Evolutionary conservation across 2,797 vertebrate genomes (phyloP).

Genomic region (Arremon brunneinucha): DNA sequence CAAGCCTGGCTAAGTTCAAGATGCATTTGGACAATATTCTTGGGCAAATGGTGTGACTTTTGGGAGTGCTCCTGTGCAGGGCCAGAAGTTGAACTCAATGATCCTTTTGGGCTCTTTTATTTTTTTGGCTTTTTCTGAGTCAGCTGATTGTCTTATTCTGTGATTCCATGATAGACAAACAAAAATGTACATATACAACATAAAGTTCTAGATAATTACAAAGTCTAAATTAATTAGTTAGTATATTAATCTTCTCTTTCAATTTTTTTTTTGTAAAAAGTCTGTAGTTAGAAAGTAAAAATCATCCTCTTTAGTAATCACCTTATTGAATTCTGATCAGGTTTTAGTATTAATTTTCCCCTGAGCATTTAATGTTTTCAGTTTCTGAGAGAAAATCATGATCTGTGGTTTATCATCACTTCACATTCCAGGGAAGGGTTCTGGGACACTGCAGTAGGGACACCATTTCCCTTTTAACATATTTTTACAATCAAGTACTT

Average conservation of each 20-base stretch:
- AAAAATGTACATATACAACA: not conserved
- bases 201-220: not conserved
- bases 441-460: not conserved
- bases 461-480: not conserved
- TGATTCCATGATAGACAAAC: not conserved
- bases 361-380: not conserved
- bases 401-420: not conserved
- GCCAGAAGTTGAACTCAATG: not conserved
- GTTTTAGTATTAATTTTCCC: too few species aligned
- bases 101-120: not conserved
- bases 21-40: accelerated
- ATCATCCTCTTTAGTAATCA: not conserved
- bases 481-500: not conserved
- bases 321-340: not conserved
- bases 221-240: not conserved
- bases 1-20: not conserved
- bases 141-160: not conserved
- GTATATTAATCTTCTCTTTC: not conserved
- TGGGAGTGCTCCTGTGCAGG: not conserved
- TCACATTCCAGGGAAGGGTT: not conserved
- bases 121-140: not conserved
- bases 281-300: not conserved
- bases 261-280: not conserved
- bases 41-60: not conserved
- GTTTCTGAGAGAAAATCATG: not conserved